phyloP scores from a whole-genome alignment of 2,113 vertebrate species.

The Amphiprion ocellaris region DNA sequence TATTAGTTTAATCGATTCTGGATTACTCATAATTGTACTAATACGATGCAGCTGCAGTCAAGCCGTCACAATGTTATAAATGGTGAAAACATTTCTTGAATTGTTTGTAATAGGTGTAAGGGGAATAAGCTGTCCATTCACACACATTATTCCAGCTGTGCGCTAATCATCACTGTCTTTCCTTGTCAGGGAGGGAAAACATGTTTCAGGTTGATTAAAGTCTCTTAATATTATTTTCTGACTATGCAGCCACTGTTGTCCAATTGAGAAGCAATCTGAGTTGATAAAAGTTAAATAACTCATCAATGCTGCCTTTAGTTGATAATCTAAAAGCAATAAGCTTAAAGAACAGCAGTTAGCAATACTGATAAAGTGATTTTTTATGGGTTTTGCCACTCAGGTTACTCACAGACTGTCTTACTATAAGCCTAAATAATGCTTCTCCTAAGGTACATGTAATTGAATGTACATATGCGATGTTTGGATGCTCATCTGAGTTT shows the following conservation, averaged over 20 bases:
- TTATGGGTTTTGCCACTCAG: too few species aligned
- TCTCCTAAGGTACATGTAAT: too few species aligned
- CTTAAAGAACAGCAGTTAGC: too few species aligned
- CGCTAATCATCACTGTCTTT: conserved; percentile 9
- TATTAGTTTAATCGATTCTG: conserved; percentile 38
- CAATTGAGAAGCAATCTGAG: background rate
- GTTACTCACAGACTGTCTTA: too few species aligned
- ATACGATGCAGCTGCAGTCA: conserved; percentile 49
- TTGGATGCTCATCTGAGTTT: too few species aligned
- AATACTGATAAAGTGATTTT: too few species aligned
- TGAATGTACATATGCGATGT: too few species aligned
- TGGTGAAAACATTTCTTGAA: conserved; percentile 21
- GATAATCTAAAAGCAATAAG: too few species aligned
- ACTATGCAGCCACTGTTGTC: background rate
- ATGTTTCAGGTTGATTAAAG: background rate
- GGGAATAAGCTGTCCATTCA: conserved; percentile 44
- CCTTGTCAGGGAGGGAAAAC: background rate
- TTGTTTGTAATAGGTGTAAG: conserved; percentile 30
- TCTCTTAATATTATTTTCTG: background rate
- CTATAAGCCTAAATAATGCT: too few species aligned
- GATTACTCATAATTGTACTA: conserved; percentile 53
- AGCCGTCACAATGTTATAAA: conserved; percentile 48
- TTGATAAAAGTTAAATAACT: background rate
- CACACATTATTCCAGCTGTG: conserved; percentile 11
- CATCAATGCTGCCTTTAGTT: too few species aligned